Conservation (phyloP, 2,888 invertebrate genomes). For the Andrena haemorrhoa region DNA sequence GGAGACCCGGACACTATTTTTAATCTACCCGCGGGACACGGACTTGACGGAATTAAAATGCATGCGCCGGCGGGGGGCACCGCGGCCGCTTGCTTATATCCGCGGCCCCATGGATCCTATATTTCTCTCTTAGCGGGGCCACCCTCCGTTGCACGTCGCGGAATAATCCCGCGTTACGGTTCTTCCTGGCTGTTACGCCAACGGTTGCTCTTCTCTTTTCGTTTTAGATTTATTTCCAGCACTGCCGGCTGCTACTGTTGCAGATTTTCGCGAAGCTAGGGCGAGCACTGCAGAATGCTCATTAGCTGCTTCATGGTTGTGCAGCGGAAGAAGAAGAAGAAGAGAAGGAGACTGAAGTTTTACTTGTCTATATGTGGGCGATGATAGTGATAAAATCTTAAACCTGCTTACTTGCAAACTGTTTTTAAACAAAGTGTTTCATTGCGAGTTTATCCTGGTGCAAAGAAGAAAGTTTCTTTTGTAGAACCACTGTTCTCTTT, state of each 20-base stretch:
- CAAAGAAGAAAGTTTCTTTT: no score
- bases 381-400: no score
- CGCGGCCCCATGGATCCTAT: slow-evolving; percentile 49
- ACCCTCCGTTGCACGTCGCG: slow-evolving; percentile 30
- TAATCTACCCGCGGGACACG: slow-evolving; percentile 70
- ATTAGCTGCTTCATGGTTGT: background rate
- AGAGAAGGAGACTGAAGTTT: no score
- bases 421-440: no score
- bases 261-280: background rate
- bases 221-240: background rate
- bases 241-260: background rate
- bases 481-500: no score
- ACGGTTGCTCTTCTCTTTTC: slow-evolving; percentile 15
- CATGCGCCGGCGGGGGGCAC: slow-evolving; percentile 57
- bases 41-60: slow-evolving; percentile 74
- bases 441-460: no score
- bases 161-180: slow-evolving; percentile 39
- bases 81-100: slow-evolving; percentile 62
- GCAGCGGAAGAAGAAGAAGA: no score
- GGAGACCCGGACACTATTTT: slow-evolving; percentile 73
- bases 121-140: slow-evolving; percentile 63
- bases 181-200: slow-evolving; percentile 27
- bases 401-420: no score
- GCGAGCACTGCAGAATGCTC: background rate
- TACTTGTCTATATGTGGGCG: no score